phyloP scores from a whole-genome alignment of 53 echinoderm and acorn worm species.

The Echinarachnius parma region DNA sequence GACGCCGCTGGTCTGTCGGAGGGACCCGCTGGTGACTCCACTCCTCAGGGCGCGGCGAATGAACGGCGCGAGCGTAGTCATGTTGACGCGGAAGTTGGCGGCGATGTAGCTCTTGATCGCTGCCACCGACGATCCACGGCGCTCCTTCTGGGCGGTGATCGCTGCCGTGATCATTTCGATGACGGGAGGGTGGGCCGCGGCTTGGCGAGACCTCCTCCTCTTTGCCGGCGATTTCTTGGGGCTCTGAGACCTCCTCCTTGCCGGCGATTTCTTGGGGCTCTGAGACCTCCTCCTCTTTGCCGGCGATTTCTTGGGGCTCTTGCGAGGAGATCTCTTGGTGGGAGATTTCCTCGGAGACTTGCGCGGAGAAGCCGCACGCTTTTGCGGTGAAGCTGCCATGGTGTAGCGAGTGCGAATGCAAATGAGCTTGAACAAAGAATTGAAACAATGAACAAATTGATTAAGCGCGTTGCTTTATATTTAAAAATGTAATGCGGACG shows the following conservation, averaged over 20 bases:
- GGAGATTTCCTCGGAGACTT: no score
- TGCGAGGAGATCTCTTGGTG: no score
- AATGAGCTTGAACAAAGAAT: no score
- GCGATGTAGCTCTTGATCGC: slow-evolving; percentile 42
- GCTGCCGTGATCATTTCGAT: slow-evolving; percentile 34
- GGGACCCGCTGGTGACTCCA: slow-evolving; percentile 35
- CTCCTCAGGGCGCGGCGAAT: slow-evolving; percentile 31
- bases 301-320: no score
- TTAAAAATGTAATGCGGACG: no score
- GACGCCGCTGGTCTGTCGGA: slow-evolving; percentile 32
- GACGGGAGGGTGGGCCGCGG: slow-evolving; percentile 19
- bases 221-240: slow-evolving; percentile 14
- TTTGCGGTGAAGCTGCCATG: slow-evolving; percentile 34
- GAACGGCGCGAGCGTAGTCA: slow-evolving; percentile 3
- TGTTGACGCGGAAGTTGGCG: slow-evolving; percentile 45
- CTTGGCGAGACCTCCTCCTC: neutral
- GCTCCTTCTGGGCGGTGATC: slow-evolving; percentile 28
- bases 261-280: slow-evolving; percentile 1
- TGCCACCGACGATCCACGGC: slow-evolving; percentile 18
- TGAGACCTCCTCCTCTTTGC: no score
- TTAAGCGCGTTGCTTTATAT: no score
- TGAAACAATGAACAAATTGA: no score
- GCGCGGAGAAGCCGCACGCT: slow-evolving; percentile 28
- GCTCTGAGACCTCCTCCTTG: no score
- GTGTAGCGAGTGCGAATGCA: no score